Percentiles rank a stretch among this genome's conserved stretches.
phyloP scores from a whole-genome alignment of 2,888 invertebrate species.

The Salpingus planirostris region DNA sequence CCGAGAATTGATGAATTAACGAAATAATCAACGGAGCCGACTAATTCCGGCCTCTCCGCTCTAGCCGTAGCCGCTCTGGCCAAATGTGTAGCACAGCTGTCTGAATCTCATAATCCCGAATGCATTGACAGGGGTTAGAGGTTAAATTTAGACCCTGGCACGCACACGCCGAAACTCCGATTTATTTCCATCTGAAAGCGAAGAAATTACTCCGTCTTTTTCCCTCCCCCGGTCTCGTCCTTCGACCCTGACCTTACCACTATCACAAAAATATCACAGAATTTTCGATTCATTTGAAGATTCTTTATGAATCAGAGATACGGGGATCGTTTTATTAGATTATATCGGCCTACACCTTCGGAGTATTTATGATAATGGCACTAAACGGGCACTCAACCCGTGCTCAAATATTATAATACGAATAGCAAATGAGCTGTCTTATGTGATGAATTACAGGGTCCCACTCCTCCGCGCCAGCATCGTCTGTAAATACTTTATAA shows the following conservation, averaged over 20 bases:
- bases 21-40: conserved; percentile 31
- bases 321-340: conserved; percentile 25
- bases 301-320: too few relatives aligned
- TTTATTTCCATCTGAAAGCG: too few relatives aligned
- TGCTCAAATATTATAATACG: conserved; percentile 39
- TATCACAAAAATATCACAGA: too few relatives aligned
- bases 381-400: conserved; percentile 34
- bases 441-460: conserved; percentile 41
- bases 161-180: too few relatives aligned
- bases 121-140: conserved; percentile 38
- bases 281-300: too few relatives aligned
- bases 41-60: conserved; percentile 27
- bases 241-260: too few relatives aligned
- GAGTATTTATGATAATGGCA: too few relatives aligned
- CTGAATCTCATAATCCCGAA: conserved; percentile 38
- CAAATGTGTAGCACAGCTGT: conserved; percentile 40
- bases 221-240: too few relatives aligned
- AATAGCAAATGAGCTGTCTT: conserved; percentile 42
- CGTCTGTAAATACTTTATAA: conserved; percentile 43
- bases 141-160: conserved; percentile 41
- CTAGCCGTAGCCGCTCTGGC: conserved; percentile 30
- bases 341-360: conserved; percentile 26
- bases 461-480: conserved; percentile 37
- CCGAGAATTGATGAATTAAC: conserved; percentile 36
- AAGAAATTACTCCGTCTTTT: too few relatives aligned